These are phyloP conservation scores for Iguana delicatissima DNA, from an alignment of 2,797 vertebrate genomes.

Conservation along the genomic window DNA sequence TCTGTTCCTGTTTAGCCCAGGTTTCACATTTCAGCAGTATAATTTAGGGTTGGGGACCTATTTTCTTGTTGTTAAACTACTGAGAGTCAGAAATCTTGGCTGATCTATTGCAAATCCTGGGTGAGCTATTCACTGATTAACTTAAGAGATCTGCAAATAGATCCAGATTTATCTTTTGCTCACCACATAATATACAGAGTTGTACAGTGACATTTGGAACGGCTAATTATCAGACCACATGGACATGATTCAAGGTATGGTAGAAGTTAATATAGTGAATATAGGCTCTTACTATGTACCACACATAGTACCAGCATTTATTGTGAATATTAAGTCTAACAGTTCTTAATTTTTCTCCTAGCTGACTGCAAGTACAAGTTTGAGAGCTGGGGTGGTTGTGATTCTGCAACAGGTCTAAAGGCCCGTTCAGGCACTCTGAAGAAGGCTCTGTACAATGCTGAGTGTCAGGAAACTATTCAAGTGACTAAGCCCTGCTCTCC, in stretches of 20 bases:
- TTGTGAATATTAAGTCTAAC: accelerated
- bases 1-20: background rate
- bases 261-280: background rate
- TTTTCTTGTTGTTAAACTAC: background rate
- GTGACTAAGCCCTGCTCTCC: constrained; percentile 88
- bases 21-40: background rate
- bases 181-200: background rate
- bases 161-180: background rate
- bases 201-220: background rate
- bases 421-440: constrained; percentile 86
- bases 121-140: too few species aligned
- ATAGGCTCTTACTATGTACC: background rate
- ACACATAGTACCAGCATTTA: background rate
- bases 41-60: background rate
- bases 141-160: background rate
- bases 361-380: constrained; percentile 95
- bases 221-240: background rate
- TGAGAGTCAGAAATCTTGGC: background rate
- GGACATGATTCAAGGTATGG: background rate
- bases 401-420: constrained; percentile 80
- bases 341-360: constrained; percentile 60
- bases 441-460: constrained; percentile 87
- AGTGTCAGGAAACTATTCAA: constrained; percentile 86
- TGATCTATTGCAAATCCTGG: background rate
- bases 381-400: constrained; percentile 89